These are phyloP conservation scores for Nerophis lumbriciformis DNA, from an alignment of 2,113 vertebrate genomes.

Conservation along the genomic window DNA sequence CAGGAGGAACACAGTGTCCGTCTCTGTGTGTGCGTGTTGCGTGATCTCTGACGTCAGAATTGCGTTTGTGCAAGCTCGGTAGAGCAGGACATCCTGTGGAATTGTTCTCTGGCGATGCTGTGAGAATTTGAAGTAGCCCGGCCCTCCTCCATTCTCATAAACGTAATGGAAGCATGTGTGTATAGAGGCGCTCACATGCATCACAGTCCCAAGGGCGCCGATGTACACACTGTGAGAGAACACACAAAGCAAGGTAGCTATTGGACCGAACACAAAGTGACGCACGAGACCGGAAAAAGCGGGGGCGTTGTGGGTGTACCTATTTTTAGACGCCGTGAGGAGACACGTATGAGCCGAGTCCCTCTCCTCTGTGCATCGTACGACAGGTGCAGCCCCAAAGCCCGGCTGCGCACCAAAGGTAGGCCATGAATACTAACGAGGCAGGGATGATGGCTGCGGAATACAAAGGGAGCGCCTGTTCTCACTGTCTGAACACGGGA, in stretches of 20 bases:
- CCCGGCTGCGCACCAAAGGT: slow-evolving; percentile 13
- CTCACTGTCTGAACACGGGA: slow-evolving; percentile 5
- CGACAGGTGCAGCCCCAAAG: slow-evolving; percentile 46
- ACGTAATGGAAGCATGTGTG: not conserved
- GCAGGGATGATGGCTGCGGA: slow-evolving; percentile 18
- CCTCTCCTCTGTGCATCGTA: slow-evolving; percentile 26
- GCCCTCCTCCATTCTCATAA: slow-evolving; percentile 15
- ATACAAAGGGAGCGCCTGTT: slow-evolving; percentile 9
- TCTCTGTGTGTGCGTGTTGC: slow-evolving; percentile 29
- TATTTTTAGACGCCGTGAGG: slow-evolving; percentile 58
- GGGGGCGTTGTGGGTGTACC: slow-evolving; percentile 43
- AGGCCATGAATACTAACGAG: slow-evolving; percentile 42
- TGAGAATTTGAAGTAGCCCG: slow-evolving; percentile 44
- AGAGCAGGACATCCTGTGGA: slow-evolving; percentile 66
- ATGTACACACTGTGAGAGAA: not conserved
- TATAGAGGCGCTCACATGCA: not conserved
- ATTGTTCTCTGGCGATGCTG: slow-evolving; percentile 39
- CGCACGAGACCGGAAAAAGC: slow-evolving; percentile 44
- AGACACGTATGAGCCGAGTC: slow-evolving; percentile 48
- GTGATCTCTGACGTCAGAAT: slow-evolving; percentile 61
- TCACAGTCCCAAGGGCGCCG: not conserved
- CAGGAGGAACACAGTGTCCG: slow-evolving; percentile 3
- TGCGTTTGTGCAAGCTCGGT: slow-evolving; percentile 49
- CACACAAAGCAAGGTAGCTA: slow-evolving; percentile 9
- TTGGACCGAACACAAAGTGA: slow-evolving; percentile 39